Percentiles rank a stretch among this genome's conserved stretches.
Evolutionary conservation across 2,113 vertebrate genomes (phyloP).

Genomic region (Anas platyrhynchos): DNA sequence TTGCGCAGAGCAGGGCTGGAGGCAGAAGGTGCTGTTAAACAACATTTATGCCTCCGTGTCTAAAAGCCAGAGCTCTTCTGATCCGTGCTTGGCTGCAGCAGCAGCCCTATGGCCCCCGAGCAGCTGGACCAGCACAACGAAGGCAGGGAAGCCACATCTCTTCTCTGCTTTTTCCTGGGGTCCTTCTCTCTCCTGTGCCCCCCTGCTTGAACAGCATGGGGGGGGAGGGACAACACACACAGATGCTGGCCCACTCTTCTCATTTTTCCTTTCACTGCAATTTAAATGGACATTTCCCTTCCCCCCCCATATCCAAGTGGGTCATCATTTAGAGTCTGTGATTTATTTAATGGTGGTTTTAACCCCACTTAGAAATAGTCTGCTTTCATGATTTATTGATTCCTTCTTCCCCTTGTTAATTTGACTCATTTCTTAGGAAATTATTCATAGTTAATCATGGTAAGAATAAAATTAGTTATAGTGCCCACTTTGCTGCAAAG

Average conservation of each 20-base stretch:
- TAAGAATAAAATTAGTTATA: conserved; percentile 80
- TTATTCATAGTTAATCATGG: conserved; percentile 81
- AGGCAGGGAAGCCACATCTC: background rate
- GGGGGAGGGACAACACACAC: background rate
- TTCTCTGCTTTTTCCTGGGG: background rate
- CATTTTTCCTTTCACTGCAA: conserved; percentile 9
- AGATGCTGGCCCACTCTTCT: conserved; percentile 3
- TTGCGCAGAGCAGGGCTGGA: background rate
- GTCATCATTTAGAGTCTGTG: conserved; percentile 64
- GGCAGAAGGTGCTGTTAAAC: conserved; percentile 28
- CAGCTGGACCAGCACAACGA: background rate
- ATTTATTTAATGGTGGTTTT: conserved; percentile 80
- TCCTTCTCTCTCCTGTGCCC: background rate
- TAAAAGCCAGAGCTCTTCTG: background rate
- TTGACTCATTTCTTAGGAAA: conserved; percentile 83
- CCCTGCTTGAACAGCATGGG: too few relatives aligned
- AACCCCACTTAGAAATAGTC: conserved; percentile 82
- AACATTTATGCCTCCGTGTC: background rate
- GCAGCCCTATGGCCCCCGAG: background rate
- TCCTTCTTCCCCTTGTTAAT: conserved; percentile 80
- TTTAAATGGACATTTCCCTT: conserved; percentile 32
- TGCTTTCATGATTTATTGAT: conserved; percentile 80
- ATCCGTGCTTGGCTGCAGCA: background rate
- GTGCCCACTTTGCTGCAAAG: conserved; percentile 77
- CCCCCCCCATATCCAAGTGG: background rate